Conservation (phyloP, 2,113 vertebrate genomes). For the Xyliphius kryptos region DNA sequence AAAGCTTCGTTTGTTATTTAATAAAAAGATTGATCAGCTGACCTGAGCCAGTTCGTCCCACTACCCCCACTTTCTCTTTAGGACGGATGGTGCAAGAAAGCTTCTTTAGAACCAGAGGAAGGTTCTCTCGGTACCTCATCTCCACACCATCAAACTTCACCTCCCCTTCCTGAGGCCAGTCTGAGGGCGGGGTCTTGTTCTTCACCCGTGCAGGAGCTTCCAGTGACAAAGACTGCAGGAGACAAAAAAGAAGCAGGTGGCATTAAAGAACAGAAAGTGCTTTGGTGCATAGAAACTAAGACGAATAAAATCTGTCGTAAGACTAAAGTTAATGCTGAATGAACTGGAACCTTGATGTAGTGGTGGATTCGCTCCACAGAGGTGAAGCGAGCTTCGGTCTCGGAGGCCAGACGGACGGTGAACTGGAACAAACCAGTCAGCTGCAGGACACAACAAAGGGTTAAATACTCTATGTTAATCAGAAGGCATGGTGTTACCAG, state of each 20-base stretch:
- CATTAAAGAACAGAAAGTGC: background rate
- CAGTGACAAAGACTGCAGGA: conserved; percentile 76
- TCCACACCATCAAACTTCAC: conserved; percentile 79
- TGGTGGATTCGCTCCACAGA: conserved; percentile 87
- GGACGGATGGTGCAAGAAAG: conserved; percentile 84
- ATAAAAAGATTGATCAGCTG: conserved; percentile 1
- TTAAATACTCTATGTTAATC: too few relatives aligned
- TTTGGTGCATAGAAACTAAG: too few relatives aligned
- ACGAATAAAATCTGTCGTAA: too few relatives aligned
- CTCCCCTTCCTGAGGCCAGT: conserved; percentile 88
- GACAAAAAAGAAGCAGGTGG: background rate
- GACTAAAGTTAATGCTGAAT: too few relatives aligned
- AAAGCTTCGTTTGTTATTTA: background rate
- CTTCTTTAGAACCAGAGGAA: conserved; percentile 87
- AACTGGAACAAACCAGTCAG: conserved; percentile 92
- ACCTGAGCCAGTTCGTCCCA: conserved; percentile 90
- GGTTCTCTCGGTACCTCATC: conserved; percentile 85
- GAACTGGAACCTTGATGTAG: conserved; percentile 93
- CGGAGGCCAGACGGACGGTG: conserved; percentile 84
- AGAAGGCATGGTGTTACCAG: too few relatives aligned
- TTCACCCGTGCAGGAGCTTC: conserved; percentile 85
- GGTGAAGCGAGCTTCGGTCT: conserved; percentile 91
- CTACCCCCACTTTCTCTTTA: conserved; percentile 88
- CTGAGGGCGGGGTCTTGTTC: conserved; percentile 72
- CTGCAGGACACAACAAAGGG: too few relatives aligned